phyloP scores from a whole-genome alignment of 37 sponge, comb jelly and placozoan genomes.

The Agelas oroides region DNA sequence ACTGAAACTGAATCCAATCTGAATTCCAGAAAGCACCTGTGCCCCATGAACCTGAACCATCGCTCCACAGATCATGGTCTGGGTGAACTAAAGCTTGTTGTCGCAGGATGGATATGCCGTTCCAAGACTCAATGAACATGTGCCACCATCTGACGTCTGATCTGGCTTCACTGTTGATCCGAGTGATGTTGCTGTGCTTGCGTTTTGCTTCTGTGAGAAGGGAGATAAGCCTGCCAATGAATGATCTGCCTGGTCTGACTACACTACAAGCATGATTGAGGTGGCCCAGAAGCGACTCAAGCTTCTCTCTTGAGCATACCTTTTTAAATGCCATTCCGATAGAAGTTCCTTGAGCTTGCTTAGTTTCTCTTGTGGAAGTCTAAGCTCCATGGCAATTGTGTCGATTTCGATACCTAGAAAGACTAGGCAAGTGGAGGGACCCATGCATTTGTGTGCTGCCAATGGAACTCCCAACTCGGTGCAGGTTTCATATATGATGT shows the following conservation, averaged over 20 bases:
- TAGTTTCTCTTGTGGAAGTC: too few relatives aligned
- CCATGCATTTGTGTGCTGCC: too few relatives aligned
- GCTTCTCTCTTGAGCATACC: not conserved
- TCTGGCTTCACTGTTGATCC: too few relatives aligned
- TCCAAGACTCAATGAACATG: too few relatives aligned
- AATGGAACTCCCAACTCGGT: too few relatives aligned
- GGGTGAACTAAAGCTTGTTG: not conserved
- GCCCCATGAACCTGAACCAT: not conserved
- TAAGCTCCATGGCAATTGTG: too few relatives aligned
- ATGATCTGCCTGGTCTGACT: constrained; percentile 7
- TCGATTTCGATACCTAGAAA: too few relatives aligned
- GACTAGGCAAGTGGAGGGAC: too few relatives aligned
- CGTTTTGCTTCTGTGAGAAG: not conserved
- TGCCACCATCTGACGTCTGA: too few relatives aligned
- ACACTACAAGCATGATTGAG: constrained; percentile 14
- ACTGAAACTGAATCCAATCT: too few relatives aligned
- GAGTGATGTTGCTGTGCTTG: not conserved
- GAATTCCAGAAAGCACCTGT: not conserved
- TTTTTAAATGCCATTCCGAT: constrained; percentile 9
- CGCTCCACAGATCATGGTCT: not conserved
- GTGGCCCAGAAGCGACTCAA: too few relatives aligned
- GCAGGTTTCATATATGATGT: too few relatives aligned
- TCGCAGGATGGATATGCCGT: not conserved
- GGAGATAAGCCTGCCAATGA: constrained; percentile 21
- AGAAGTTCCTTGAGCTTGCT: constrained; percentile 11